These are phyloP conservation scores for Oryzias dopingdopingensis DNA, from an alignment of 2,797 vertebrate genomes.

Conservation along the genomic window DNA sequence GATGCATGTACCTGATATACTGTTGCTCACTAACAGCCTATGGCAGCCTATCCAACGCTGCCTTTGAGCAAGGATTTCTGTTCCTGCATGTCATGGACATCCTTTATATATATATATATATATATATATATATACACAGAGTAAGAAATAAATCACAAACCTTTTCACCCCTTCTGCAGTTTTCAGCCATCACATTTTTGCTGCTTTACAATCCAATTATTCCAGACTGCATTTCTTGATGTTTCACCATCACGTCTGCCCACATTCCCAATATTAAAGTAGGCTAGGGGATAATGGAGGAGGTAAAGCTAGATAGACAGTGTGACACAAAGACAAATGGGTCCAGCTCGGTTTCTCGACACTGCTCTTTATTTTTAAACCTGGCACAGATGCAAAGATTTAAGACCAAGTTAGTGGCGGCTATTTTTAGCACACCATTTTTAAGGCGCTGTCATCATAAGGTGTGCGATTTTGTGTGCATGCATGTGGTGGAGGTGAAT, in stretches of 20 bases:
- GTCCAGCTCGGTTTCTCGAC: conserved; percentile 73
- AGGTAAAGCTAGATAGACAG: conserved; percentile 65
- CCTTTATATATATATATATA: not conserved
- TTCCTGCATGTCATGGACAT: conserved; percentile 13
- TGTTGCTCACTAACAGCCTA: conserved; percentile 30
- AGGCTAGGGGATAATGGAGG: conserved; percentile 48
- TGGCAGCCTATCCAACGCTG: conserved; percentile 14
- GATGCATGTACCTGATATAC: conserved; percentile 47
- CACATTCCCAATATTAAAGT: conserved; percentile 57
- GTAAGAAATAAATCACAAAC: not conserved
- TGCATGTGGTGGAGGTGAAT: conserved; percentile 16
- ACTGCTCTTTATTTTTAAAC: conserved; percentile 83
- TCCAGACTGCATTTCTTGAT: conserved; percentile 25
- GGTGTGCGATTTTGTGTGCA: conserved; percentile 38
- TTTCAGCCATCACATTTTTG: conserved; percentile 6
- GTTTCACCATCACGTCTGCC: conserved; percentile 28
- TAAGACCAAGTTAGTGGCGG: conserved; percentile 82
- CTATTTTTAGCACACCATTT: conserved; percentile 87
- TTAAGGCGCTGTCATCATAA: conserved; percentile 76
- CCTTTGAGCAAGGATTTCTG: conserved; percentile 15
- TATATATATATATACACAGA: not conserved
- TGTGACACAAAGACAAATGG: conserved; percentile 79
- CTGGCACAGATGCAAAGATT: conserved; percentile 82
- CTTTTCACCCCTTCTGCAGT: conserved; percentile 5
- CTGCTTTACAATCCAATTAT: conserved; percentile 19